Evolutionary conservation across 2,888 invertebrate species (phyloP).

Genomic region (Entomobrya multifasciata): DNA sequence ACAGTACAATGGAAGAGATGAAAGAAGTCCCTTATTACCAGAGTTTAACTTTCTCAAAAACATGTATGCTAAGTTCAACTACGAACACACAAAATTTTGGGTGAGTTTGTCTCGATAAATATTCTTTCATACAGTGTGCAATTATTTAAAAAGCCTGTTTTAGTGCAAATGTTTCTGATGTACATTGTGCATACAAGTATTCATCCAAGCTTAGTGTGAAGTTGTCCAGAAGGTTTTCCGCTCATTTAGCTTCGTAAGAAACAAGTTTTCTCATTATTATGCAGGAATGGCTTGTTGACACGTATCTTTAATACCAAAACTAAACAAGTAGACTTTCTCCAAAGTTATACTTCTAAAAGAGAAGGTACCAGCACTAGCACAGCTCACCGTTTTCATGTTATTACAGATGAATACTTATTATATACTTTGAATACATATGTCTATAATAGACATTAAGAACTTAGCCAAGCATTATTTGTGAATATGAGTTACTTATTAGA

Average conservation of each 20-base stretch:
- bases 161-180: too few relatives aligned
- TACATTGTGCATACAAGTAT: not conserved
- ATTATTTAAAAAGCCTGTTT: too few relatives aligned
- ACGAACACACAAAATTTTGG: too few relatives aligned
- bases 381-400: not conserved
- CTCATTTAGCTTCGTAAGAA: constrained; percentile 48
- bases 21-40: not conserved
- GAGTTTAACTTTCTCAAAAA: not conserved
- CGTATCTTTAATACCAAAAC: constrained; percentile 54
- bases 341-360: too few relatives aligned
- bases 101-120: too few relatives aligned
- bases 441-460: not conserved
- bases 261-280: constrained; percentile 66
- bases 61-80: not conserved
- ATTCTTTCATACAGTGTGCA: too few relatives aligned
- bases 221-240: constrained; percentile 15
- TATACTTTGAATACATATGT: too few relatives aligned
- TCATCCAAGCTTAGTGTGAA: not conserved
- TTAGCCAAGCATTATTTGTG: not conserved
- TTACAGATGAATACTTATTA: too few relatives aligned
- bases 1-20: too few relatives aligned
- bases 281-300: constrained; percentile 69
- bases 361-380: not conserved
- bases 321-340: constrained; percentile 34
- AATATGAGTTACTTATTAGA: not conserved